Evolutionary conservation across 2,888 invertebrate species (phyloP), one percentile per base, ranked within the genome.

Genomic region (Scaptomyza parva): DNA sequence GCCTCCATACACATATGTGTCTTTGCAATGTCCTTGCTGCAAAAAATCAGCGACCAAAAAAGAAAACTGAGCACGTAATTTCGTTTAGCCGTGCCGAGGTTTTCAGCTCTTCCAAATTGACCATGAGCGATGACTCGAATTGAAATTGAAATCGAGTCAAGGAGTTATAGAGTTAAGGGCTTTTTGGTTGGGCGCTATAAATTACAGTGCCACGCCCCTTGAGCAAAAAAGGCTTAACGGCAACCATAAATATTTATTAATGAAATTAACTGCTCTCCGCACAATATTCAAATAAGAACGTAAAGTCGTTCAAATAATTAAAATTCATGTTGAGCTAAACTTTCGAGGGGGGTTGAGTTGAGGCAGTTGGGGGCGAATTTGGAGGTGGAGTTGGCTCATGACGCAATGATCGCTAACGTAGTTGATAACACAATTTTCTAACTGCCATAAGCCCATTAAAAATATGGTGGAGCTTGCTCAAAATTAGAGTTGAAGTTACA

Each of bases 191-290:
- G 44, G 47, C 33, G 58, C 67, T 61, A 70, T 70, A 60, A 81
- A 84, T 69, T 67, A 81, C 70, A 63, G 7, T 24, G 70, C 78
- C 70, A 78, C 73, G 78, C 59, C 79, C 18, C 22, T 12, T 5
- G 17, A 20, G 20, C 18, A 4, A 41, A 24, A 58, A 57, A 76
- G 71, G 76, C 76, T 76, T 71, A 72, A 65, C 70, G 59, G 69
- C 68, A 69, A 70, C 81, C 89, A 89, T 89, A 89, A 89, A 89
- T 89, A 89, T 89, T 88, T 89, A 88, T 89, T 89, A 89, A 89
- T 88, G 83, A 87, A 89, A 89, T 89, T 89, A 89, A 89, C 89
- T 74, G 71, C 68, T 41, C 28, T 62, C 77, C 74, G 45, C 73
- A 76, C 73, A 78, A 86, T 80, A 82, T 88, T 87, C 76, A 78